These are phyloP conservation scores for Sebastes jordani DNA, from an alignment of 2,797 vertebrate genomes.

Conservation along the genomic window DNA sequence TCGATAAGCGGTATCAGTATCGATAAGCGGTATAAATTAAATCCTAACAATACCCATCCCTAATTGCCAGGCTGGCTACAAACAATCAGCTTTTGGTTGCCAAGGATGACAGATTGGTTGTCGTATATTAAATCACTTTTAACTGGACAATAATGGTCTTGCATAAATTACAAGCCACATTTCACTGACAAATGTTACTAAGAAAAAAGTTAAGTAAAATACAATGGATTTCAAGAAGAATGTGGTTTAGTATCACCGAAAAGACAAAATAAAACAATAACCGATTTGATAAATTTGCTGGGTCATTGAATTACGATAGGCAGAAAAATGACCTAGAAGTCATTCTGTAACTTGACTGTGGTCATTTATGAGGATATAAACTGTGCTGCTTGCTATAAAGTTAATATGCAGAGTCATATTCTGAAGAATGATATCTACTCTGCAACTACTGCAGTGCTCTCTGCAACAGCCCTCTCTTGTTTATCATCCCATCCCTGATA, in stretches of 20 bases:
- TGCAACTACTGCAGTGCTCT: conserved; percentile 18
- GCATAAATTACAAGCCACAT: background rate
- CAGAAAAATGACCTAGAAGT: background rate
- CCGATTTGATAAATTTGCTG: background rate
- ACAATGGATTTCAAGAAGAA: background rate
- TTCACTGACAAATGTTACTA: background rate
- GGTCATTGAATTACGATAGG: background rate
- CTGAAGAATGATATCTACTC: background rate
- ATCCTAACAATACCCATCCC: background rate
- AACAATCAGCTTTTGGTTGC: background rate
- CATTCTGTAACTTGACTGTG: background rate
- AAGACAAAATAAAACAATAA: background rate
- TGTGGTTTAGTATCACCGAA: background rate
- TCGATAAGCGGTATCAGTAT: background rate
- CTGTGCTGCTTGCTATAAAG: background rate
- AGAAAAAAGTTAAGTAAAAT: background rate
- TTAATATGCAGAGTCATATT: conserved; percentile 20
- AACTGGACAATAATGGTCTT: background rate
- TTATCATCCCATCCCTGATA: background rate
- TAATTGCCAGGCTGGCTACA: background rate
- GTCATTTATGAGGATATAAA: background rate
- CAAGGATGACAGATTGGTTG: background rate
- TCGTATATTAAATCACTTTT: background rate
- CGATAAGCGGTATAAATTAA: background rate
- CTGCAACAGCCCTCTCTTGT: background rate